Evolutionary conservation across 2,888 invertebrate species (phyloP), one percentile per base, ranked within the genome.

Genomic region (Troglohyphantes excavatus): DNA sequence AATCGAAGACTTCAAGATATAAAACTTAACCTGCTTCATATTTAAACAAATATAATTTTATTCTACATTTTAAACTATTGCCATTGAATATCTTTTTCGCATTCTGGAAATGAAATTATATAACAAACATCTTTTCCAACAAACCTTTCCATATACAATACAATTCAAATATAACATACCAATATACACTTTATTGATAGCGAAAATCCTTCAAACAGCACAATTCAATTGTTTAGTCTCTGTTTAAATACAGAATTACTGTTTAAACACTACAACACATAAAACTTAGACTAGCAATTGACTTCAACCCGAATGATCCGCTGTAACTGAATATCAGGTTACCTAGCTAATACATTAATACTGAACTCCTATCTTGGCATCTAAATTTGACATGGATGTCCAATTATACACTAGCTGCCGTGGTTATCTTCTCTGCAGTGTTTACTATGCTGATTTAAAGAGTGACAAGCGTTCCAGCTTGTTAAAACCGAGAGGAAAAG

Each of bases 341-440:
- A 5, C 53, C 53, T 53, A 17, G 53, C 13, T 53, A 53, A 53
- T 53, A 53, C 53, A 53, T 53, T 7, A 53, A 53, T n/a, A n/a
- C n/a, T n/a, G 53, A 53, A n/a, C 53, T 39, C 39, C 39, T 53
- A n/a, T 53, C 53, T 13, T n/a, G 53, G 5, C n/a, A 13, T 53
- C 53, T 53, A 53, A 53, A 53, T 53, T 53, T 53, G 53, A 53
- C 53, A 53, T n/a, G 53, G 53, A 53, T 53, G 53, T 53, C 53
- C 53, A 53, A 53, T 53, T 53, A 53, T 53, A 53, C 17, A n/a
- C 17, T 53, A 5, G 53, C 53, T 53, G 53, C 2, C 53, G 17
- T 53, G 53, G 53, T n/a, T 53, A 53, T 53, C 9, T 53, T 53
- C 13, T 53, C 17, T 13, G 13, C 53, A 53, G n/a, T 53, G n/a